phyloP scores from a whole-genome alignment of 2,113 vertebrate genomes.

The Oncorhynchus tshawytscha region DNA sequence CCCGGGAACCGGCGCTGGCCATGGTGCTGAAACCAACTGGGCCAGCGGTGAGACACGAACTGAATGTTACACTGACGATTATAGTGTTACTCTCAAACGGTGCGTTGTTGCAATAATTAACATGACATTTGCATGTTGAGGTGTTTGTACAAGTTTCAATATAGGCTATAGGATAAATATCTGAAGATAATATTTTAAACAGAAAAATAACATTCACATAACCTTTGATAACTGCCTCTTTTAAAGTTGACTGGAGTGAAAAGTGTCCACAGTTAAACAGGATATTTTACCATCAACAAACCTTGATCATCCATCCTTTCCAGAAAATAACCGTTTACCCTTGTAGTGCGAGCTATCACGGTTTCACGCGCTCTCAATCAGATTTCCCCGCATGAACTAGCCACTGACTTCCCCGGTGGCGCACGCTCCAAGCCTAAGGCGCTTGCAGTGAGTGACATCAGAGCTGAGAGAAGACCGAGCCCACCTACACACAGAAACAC shows the following conservation, averaged over 20 bases:
- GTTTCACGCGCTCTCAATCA: slow-evolving; percentile 7
- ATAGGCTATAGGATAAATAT: no score
- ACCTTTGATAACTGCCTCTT: background rate
- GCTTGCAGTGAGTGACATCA: slow-evolving; percentile 67
- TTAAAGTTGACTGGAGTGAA: background rate
- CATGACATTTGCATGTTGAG: background rate
- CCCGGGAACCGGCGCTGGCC: slow-evolving; percentile 49
- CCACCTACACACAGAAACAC: slow-evolving; percentile 2
- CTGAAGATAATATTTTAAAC: background rate
- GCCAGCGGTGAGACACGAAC: no score
- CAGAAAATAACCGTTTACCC: background rate
- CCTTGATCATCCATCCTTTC: background rate
- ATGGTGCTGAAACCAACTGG: slow-evolving; percentile 48
- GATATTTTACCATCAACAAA: background rate
- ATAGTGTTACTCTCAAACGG: background rate
- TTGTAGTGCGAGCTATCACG: no score
- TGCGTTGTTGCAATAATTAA: background rate
- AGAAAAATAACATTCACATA: background rate
- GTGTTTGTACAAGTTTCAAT: no score
- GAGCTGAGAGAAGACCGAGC: slow-evolving; percentile 18
- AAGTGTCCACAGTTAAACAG: background rate
- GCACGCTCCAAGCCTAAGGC: slow-evolving; percentile 57
- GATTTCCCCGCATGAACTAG: slow-evolving; percentile 28
- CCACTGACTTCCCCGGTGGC: slow-evolving; percentile 49
- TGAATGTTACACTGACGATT: no score